Conservation (phyloP, 2,797 vertebrate species). For the Crenuchus spilurus region DNA sequence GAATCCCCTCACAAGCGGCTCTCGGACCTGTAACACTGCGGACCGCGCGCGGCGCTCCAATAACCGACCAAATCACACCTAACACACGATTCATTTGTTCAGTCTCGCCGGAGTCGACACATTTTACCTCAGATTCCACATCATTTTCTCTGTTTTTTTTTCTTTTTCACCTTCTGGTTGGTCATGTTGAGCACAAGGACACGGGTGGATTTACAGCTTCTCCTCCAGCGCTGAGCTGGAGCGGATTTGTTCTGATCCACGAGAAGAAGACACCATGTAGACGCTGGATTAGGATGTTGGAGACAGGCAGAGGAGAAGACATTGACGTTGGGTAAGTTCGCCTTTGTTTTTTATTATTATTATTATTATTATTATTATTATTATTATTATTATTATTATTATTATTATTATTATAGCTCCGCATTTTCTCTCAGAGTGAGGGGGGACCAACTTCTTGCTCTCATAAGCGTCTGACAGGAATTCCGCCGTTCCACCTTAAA, state of each 20-base stretch:
- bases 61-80: fast-evolving
- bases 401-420: too few relatives aligned
- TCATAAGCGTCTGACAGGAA: too few relatives aligned
- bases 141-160: neutral
- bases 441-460: too few relatives aligned
- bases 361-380: too few relatives aligned
- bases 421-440: too few relatives aligned
- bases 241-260: neutral
- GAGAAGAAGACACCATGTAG: neutral
- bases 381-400: too few relatives aligned
- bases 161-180: neutral
- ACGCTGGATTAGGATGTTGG: neutral
- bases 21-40: conserved; percentile 79
- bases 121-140: neutral
- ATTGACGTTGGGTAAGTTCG: neutral
- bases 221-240: neutral
- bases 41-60: conserved; percentile 53
- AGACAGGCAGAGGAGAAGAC: neutral
- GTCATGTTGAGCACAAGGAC: neutral
- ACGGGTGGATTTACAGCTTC: neutral
- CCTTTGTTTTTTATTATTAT: neutral
- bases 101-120: neutral
- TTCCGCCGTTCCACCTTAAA: too few relatives aligned
- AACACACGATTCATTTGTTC: neutral
- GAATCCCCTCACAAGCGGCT: conserved; percentile 57